phyloP scores from a whole-genome alignment of 2,797 vertebrate species.

The Rhinoraja longicauda region DNA sequence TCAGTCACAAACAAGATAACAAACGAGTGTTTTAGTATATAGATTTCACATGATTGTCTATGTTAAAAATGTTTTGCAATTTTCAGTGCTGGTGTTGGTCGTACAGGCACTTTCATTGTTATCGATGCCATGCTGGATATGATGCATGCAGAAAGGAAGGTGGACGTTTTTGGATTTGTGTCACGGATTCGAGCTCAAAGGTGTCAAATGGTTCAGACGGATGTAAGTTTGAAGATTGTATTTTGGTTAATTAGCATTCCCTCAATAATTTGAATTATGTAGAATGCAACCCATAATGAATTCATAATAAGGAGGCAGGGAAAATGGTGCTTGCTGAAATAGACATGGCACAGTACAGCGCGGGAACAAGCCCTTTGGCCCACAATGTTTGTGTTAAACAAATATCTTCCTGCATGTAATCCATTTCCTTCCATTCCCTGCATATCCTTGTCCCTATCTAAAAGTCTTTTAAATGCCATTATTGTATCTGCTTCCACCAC shows the following conservation, averaged over 20 bases:
- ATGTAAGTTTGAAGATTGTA: slow-evolving; percentile 62
- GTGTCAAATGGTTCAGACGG: slow-evolving; percentile 98
- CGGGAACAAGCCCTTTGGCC: too few relatives aligned
- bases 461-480: too few relatives aligned
- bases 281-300: background rate
- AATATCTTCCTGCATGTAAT: too few relatives aligned
- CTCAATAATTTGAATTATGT: background rate
- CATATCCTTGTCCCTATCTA: too few relatives aligned
- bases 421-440: too few relatives aligned
- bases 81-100: slow-evolving; percentile 84
- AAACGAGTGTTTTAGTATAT: too few relatives aligned
- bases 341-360: too few relatives aligned
- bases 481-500: too few relatives aligned
- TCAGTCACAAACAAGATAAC: too few relatives aligned
- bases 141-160: slow-evolving; percentile 87
- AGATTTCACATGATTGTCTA: background rate
- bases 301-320: background rate
- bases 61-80: background rate
- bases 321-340: background rate
- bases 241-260: background rate
- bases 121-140: slow-evolving; percentile 99
- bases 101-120: slow-evolving; percentile 93
- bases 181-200: slow-evolving; percentile 92
- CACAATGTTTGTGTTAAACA: too few relatives aligned
- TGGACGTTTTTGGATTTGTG: slow-evolving; percentile 92